Conservation (phyloP, 2,113 vertebrate species). For the Podarcis cretensis region DNA sequence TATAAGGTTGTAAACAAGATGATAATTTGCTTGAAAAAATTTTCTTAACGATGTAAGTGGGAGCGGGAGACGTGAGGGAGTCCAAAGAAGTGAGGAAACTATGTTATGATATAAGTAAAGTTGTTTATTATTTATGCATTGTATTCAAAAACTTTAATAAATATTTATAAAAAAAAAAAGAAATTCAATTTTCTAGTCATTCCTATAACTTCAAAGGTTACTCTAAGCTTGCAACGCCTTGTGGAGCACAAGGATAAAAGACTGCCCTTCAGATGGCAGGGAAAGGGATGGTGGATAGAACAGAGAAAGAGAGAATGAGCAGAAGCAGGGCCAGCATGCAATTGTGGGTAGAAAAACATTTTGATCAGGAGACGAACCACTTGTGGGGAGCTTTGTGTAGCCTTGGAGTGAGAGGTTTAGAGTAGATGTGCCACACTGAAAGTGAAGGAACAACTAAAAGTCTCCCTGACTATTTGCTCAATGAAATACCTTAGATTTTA, state of each 20-base stretch:
- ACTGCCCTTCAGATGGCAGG: background rate
- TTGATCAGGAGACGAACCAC: background rate
- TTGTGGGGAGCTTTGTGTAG: background rate
- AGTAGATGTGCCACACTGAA: background rate
- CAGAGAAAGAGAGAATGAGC: background rate
- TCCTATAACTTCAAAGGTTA: background rate
- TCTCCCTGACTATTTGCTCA: background rate
- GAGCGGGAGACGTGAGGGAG: too few relatives aligned
- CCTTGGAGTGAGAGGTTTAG: background rate
- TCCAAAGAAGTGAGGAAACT: too few relatives aligned
- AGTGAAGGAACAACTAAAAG: background rate
- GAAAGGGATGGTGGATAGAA: background rate
- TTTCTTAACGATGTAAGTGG: too few relatives aligned
- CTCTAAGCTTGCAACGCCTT: background rate
- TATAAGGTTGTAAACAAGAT: too few relatives aligned
- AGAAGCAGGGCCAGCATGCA: background rate
- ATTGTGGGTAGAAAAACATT: too few relatives aligned
- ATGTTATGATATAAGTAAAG: too few relatives aligned
- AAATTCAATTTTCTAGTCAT: background rate
- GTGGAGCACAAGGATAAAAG: background rate
- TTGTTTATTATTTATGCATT: too few relatives aligned
- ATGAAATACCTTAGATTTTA: background rate
- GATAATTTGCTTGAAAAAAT: too few relatives aligned
- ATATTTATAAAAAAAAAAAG: too few relatives aligned
- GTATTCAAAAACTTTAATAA: too few relatives aligned